Evolutionary conservation across 2,888 invertebrate species (phyloP).

Genomic region (Graphium colonna): DNA sequence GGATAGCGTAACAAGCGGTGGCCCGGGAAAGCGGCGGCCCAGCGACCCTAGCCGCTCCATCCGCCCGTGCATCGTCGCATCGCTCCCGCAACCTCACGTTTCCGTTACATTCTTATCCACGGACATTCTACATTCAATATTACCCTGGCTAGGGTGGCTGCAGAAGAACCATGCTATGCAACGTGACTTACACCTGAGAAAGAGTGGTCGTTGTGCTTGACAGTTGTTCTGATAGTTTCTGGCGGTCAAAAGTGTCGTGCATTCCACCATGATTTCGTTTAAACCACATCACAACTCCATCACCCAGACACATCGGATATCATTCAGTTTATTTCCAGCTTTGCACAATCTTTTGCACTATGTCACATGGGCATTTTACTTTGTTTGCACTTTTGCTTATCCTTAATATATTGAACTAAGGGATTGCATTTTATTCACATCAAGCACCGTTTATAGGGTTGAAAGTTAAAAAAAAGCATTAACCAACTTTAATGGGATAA

Average conservation of each 20-base stretch:
- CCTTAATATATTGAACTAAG: neutral
- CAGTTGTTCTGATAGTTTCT: constrained; percentile 4
- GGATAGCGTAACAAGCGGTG: constrained; percentile 52
- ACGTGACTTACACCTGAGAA: neutral
- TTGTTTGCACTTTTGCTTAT: constrained; percentile 3
- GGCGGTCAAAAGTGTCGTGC: neutral
- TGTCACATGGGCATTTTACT: constrained; percentile 1
- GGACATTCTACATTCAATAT: constrained; percentile 19
- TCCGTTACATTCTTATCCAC: constrained; percentile 24
- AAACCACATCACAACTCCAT: neutral
- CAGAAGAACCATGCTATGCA: neutral
- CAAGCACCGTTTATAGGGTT: neutral
- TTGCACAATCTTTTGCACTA: constrained; percentile 8
- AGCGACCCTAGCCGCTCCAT: constrained; percentile 27
- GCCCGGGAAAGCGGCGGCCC: constrained; percentile 27
- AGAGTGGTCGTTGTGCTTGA: neutral
- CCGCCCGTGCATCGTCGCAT: constrained; percentile 31
- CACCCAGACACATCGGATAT: neutral
- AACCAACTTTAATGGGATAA: no score
- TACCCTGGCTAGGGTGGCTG: constrained; percentile 7
- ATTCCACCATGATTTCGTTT: constrained; percentile 1
- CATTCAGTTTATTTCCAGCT: constrained; percentile 1
- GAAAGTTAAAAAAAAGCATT: no score
- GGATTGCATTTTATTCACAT: neutral
- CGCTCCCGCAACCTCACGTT: constrained; percentile 35